Evolutionary conservation across 2,797 vertebrate genomes (phyloP), one percentile per base, ranked within the genome.

Genomic region (Peromyscus nudipes): DNA sequence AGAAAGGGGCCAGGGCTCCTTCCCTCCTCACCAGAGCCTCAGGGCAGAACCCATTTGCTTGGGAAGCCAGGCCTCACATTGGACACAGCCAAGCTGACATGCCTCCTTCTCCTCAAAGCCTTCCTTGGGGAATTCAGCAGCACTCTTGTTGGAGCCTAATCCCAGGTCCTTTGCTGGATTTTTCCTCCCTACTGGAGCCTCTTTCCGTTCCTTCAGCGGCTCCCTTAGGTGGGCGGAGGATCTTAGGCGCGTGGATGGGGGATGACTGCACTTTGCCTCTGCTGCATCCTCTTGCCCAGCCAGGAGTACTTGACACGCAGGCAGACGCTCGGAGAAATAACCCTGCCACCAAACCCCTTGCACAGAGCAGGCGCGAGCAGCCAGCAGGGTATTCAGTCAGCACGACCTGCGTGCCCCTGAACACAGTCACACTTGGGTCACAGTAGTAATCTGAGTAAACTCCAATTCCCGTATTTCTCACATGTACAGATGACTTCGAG

Each of bases 401-500:
- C 12, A n/a, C 25, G 5, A 55, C 14, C 40, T 52, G 9, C 31
- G 46, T 27, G 25, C 60, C 69, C 67, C 49, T 77, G 89, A 27
- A 76, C 86, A 49, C 37, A 43, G 29, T 6, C 88, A 34, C 62
- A 16, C 75, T 12, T 3, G 29, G 67, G 49, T 79, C 65, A 4
- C 76, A 43, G 49, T 12, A 49, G 13, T 2, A 49, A 73, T 83
- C 94, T 73, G 57, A 69, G 9, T 89, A 75, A 91, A 79, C 67
- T 71, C 76, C 86, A 89, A 9, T 94, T 89, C 93, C 69, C 75
- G 0, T 90, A 25, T 89, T 79, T 90, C 75, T 92, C 86, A 60
- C 85, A 29, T 97, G 97, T 86, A 65, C 97, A 99, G 99, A 99
- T 98, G 99, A 99, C 98, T 99, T 99, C 96, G 99, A 99, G 97